Base-by-base conservation (phyloP, 2,888 invertebrate genomes). In the Tachina fera region DNA sequence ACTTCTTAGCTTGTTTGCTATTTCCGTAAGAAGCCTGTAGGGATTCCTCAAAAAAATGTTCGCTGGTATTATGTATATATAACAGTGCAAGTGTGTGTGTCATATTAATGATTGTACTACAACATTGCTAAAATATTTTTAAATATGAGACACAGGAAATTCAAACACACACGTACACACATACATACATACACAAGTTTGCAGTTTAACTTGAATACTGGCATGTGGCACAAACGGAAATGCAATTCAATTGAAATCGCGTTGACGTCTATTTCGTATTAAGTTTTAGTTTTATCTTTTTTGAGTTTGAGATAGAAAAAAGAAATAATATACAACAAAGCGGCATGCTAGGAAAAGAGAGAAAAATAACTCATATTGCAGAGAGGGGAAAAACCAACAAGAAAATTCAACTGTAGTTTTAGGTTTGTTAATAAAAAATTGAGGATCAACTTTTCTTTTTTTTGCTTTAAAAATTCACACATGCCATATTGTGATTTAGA, bases 191-290 rank as follows among this genome's bases (percentile, higher is more conserved):
- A 31, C 43, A 2, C 14, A 4, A 4, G 8, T 39, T 58, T 9
- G 39, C 8, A 41, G 13, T 16, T 47, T 49, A 43, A 53, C 22
- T 22, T 51, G 51, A 43, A 0, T 41, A 43, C 8, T 75, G 74
- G 83, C 76, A 91, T 91, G 88, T 91, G 89, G 91, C 89, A 88
- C 91, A 91, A 91, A 87, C 91, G 91, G 91, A 91, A 91, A 90
- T 91, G 90, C 91, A 91, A 91, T 90, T 90, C 89, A 91, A 90
- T 84, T 83, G 83, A 77, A 80, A 72, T 77, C 72, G 51, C 70
- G 76, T 72, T 81, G 85, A 86, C 83, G 83, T 87, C 77, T 75
- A 45, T 61, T 65, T 60, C 10, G n/a, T 71, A 75, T 79, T 78
- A 78, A 74, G 56, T 78, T 81, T 83, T 60, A 68, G 47, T 68